A percentile compares a stretch with the other conserved stretches of the same genome.
These are phyloP conservation scores for Abramis brama DNA, from an alignment of 2,113 vertebrate species.

Conservation along the genomic window DNA sequence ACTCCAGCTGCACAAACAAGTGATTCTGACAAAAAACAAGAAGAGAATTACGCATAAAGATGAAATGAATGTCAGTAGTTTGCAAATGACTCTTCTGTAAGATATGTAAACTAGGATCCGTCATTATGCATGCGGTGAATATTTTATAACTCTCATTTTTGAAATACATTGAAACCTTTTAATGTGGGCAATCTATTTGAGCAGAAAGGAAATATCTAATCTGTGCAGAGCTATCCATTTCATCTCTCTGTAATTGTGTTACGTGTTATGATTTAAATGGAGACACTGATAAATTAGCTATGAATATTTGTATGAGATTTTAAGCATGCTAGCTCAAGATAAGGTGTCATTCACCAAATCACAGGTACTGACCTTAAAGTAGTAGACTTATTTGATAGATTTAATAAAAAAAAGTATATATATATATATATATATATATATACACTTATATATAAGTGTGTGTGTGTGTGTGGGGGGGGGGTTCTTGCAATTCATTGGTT, in stretches of 20 bases:
- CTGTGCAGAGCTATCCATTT: not conserved
- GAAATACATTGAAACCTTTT: not conserved
- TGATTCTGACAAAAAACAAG: slow-evolving; percentile 30
- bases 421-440: too few species aligned
- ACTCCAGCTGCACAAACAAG: slow-evolving; percentile 12
- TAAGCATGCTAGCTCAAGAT: not conserved
- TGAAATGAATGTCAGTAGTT: not conserved
- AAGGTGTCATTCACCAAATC: not conserved
- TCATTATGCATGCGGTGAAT: slow-evolving; percentile 8
- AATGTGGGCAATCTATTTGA: not conserved
- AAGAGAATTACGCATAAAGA: not conserved
- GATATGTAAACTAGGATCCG: slow-evolving; percentile 7
- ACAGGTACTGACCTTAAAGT: not conserved
- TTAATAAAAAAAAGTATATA: too few species aligned
- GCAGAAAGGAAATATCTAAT: slow-evolving; percentile 3
- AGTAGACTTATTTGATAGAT: not conserved
- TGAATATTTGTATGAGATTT: not conserved
- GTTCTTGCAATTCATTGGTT: too few species aligned
- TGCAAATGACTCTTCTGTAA: not conserved
- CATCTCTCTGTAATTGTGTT: slow-evolving; percentile 20
- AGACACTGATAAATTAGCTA: not conserved
- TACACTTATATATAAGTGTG: too few species aligned
- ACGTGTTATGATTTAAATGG: slow-evolving; percentile 13
- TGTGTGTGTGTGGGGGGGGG: too few species aligned
- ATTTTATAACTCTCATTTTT: slow-evolving; percentile 20